A percentile compares a stretch with the other conserved stretches of the same genome.
These are phyloP conservation scores for Sycophila sp. DNA, from an alignment of 1,140 invertebrate genomes.

Conservation along the genomic window DNA sequence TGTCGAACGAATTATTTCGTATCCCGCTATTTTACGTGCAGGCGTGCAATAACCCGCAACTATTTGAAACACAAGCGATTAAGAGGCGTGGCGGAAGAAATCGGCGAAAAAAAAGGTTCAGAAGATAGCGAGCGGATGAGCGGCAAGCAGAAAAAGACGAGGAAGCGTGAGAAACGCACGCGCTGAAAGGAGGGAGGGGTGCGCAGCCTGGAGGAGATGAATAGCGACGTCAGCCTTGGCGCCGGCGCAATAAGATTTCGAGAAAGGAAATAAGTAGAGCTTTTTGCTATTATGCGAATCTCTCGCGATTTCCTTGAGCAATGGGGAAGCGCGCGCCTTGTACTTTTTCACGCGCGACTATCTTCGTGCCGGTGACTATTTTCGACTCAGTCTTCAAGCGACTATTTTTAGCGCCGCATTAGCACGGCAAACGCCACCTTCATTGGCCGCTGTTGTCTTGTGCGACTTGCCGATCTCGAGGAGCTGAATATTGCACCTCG, in stretches of 20 bases:
- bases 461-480: no score
- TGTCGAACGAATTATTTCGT: no score
- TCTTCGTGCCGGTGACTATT: neutral
- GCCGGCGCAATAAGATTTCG: neutral
- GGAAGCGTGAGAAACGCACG: neutral
- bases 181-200: neutral
- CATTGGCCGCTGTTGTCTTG: no score
- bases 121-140: neutral
- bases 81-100: neutral
- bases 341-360: slow-evolving; percentile 8
- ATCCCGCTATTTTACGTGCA: no score
- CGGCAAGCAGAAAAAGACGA: neutral
- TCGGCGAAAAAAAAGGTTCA: neutral
- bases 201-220: no score
- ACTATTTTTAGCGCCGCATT: neutral
- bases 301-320: slow-evolving; percentile 16
- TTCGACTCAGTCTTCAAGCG: slow-evolving; percentile 6
- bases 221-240: neutral
- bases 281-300: slow-evolving; percentile 24
- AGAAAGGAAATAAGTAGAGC: neutral
- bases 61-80: neutral
- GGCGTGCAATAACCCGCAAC: neutral
- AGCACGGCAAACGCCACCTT: neutral
- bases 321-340: neutral
- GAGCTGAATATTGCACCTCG: no score